Percentiles rank a stretch among this genome's conserved stretches.
phyloP scores from a whole-genome alignment of 2,113 vertebrate genomes.

The Lichenostomus cassidix region DNA sequence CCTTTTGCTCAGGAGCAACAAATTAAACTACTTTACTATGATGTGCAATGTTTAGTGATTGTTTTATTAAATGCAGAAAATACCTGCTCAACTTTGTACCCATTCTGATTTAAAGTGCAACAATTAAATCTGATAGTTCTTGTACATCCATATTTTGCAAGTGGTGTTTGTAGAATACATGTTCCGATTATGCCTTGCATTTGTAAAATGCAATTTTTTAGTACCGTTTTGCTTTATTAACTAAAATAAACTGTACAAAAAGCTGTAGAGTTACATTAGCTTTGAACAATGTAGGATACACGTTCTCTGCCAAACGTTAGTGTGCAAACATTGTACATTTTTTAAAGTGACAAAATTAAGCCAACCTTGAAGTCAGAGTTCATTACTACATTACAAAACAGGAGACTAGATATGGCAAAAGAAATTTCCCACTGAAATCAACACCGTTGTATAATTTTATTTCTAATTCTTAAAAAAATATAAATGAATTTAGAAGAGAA shows the following conservation, averaged over 20 bases:
- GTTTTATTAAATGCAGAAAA: constrained; percentile 61
- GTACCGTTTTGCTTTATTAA: constrained; percentile 70
- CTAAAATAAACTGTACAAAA: constrained; percentile 76
- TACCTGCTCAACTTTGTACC: constrained; percentile 33
- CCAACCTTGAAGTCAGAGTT: constrained; percentile 61
- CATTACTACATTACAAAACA: constrained; percentile 56
- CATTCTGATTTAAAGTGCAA: constrained; percentile 63
- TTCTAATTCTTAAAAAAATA: constrained; percentile 76
- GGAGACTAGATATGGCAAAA: constrained; percentile 61
- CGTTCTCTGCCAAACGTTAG: constrained; percentile 60
- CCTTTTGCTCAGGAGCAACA: neutral
- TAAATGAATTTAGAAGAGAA: constrained; percentile 74
- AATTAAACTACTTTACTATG: constrained; percentile 61
- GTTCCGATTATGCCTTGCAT: constrained; percentile 7
- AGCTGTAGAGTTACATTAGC: constrained; percentile 70
- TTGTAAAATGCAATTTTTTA: constrained; percentile 55
- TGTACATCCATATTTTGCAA: constrained; percentile 41
- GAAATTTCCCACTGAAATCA: constrained; percentile 67
- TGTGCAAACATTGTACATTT: constrained; percentile 74
- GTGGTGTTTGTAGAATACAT: constrained; percentile 5
- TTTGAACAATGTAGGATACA: constrained; percentile 69
- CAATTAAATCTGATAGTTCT: constrained; percentile 18
- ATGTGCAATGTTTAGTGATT: constrained; percentile 38
- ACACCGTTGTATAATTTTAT: constrained; percentile 75
- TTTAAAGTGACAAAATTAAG: constrained; percentile 73